Evolutionary conservation across 2,888 invertebrate genomes (phyloP), one percentile per base, ranked within the genome.

Genomic region (Heliconius ethilla): DNA sequence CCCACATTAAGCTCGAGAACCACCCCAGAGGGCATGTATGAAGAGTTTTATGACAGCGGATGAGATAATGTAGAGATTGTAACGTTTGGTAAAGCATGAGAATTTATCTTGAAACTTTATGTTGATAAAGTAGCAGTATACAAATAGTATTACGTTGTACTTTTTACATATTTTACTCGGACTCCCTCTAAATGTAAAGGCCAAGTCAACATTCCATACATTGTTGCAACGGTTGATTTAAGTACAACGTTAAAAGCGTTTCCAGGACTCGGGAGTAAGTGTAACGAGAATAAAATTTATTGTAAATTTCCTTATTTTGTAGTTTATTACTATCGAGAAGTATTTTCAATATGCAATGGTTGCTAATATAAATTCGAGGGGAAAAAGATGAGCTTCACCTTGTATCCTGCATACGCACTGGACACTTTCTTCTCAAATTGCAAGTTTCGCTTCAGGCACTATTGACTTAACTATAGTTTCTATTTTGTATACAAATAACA

Each of bases 171-270:
- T 67, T 37, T 37, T 37, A 67, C 6, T 37, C 11, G n/a, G 1
- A 13, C 37, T 37, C n/a, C 37, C 37, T 13, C 37, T 67, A 40
- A 45, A 70, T 70, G 15, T 51, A 69, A 40, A 69, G 40, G 6
- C 40, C 2, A 45, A 70, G 45, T 45, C 29, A 27, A 27, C 51
- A 70, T 51, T 45, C 67, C 37, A 0, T 67, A 37, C 67, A 67
- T 67, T 67, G 67, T 67, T n/a, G 22, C 67, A 67, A 67, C 67
- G 37, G 37, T 67, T 67, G 37, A 37, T 37, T 37, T 37, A 67
- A 67, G 67, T 67, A 67, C 67, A 11, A 67, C 33, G 67, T 37
- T 67, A 67, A 67, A 67, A 37, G 67, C 67, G n/a, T 11, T 37
- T 37, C 37, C 67, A 37, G 5, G n/a, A n/a, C 11, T 59, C n/a